Base-by-base conservation (phyloP, 2,113 vertebrate genomes). In the Gnathonemus longibarbis region DNA sequence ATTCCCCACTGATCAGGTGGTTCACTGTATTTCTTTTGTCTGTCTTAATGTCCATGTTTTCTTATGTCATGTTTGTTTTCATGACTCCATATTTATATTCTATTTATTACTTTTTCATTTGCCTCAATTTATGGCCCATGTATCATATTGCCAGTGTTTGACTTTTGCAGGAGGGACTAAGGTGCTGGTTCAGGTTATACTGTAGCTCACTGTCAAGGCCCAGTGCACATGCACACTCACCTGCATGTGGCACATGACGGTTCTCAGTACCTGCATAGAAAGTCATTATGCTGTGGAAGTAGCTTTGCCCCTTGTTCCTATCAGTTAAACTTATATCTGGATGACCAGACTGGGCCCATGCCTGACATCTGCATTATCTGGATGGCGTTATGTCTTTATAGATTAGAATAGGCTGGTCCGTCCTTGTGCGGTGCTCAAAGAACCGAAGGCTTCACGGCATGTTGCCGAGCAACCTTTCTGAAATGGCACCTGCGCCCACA, bases 401-500 rank as follows among this genome's bases (percentile, higher is more conserved):
- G 85, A 42, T 53, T 31, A 21, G 27, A 87, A 87, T 19, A 17
- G 85, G 50, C 85, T 53, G 31, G 13, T 53, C 27, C 19, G 0
- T 53, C 24, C 11, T 0, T 53, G 50, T 53, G 85, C 2, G 17
- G 17, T n/a, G 13, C 49, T 31, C 85, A 50, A 39, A 39, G 50
- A 31, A 56, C 31, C 31, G 5, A 53, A 56, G 50, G 27, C 13
- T 50, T 87, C 19, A 1, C 31, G 5, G 50, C 85, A 87, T 87
- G 85, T 53, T 49, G 85, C 85, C 9, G 49, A 31, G 85, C 49
- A 87, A 53, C 85, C 50, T 87, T 56, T 70, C 62, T 10, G 50
- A 87, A 87, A 87, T 87, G 49, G n/a, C 85, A 87, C 85, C 85
- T 49, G 49, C 85, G 17, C 85, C 85, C 50, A 87, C 85, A 8